Evolutionary conservation across 2,888 invertebrate species (phyloP), one percentile per base, ranked within the genome.

Genomic region (Eledona agricola): DNA sequence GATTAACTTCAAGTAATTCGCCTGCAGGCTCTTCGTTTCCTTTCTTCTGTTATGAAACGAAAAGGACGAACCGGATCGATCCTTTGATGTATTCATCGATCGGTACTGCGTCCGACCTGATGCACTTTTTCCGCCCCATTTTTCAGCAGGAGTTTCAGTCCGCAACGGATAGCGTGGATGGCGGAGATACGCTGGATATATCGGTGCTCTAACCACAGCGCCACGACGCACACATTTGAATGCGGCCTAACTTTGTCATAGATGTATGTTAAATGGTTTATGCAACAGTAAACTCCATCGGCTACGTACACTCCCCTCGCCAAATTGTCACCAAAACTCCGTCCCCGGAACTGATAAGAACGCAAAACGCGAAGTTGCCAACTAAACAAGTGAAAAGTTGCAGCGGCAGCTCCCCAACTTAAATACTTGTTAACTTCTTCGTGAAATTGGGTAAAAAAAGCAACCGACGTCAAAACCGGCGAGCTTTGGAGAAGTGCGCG

Each of bases 201-300:
- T 46, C 45, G 37, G 20, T 37, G 53, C 47, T 53, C 40, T 19
- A 34, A 47, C 47, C 42, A 20, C 40, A 22, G 42, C 23, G 40
- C 20, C 35, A 38, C 23, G 20, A 17, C 31, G 26, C 35, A 47
- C 43, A 43, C 49, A 54, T 54, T 54, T 49, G 54, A 49, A 54
- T 54, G 35, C 54, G 34, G 37, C 49, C 63, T 67, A 73, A 73
- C 72, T 72, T 72, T 64, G 70, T 70, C 71, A 71, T 67, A 71
- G 71, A 73, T 73, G 68, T 70, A 72, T 74, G 74, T 72, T 75
- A 74, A 75, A 75, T 74, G 74, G 74, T 71, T 74, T 71, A 73
- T 73, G 74, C 75, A 72, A 74, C 69, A 73, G 69, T 71, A 70
- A 72, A 72, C 69, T 66, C 64, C 54, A 60, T 61, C 62, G 57